Evolutionary conservation across 2,797 vertebrate species (phyloP).

Genomic region (Chiloscyllium punctatum): DNA sequence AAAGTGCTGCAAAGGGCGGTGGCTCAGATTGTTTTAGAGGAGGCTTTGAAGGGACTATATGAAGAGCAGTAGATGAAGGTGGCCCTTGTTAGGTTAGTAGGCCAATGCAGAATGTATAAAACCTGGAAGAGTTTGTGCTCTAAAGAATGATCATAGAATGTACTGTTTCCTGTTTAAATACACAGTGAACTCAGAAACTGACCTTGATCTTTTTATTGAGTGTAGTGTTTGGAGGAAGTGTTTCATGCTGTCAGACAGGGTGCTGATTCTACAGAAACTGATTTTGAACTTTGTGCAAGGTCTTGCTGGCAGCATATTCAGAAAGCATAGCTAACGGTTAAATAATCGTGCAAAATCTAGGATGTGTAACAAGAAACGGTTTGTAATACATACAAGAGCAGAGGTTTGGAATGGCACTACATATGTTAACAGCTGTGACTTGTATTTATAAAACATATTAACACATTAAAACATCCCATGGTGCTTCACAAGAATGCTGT

Average conservation of each 20-base stretch:
- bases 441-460: background rate
- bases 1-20: background rate
- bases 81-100: background rate
- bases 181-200: background rate
- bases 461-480: background rate
- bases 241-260: background rate
- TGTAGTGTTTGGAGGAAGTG: background rate
- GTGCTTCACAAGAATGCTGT: background rate
- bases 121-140: background rate
- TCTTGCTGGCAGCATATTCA: too few species aligned
- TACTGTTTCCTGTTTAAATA: background rate
- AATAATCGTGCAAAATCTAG: background rate
- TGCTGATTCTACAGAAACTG: background rate
- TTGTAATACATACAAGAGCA: background rate
- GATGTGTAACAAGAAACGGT: background rate
- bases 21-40: background rate
- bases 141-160: background rate
- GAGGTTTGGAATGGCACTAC: background rate
- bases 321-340: background rate
- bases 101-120: background rate
- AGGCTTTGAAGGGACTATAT: background rate
- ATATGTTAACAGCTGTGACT: background rate
- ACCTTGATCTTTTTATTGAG: background rate
- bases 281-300: conserved; percentile 7
- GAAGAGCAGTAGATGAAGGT: background rate